phyloP scores from a whole-genome alignment of 1,140 invertebrate species.

The Aphidius ervi region DNA sequence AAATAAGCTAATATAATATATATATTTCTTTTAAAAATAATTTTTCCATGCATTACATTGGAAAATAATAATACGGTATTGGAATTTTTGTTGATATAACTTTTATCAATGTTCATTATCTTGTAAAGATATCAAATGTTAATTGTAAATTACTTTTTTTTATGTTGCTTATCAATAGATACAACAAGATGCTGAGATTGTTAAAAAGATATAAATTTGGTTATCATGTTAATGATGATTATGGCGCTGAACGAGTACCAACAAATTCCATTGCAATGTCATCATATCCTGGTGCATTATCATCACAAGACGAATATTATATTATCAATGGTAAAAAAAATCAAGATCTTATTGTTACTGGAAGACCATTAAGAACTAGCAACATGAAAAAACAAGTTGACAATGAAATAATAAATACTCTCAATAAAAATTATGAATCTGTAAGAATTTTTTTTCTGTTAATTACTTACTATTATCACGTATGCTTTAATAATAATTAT shows the following conservation, averaged over 20 bases:
- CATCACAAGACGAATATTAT: conserved; percentile 88
- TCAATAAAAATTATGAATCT: conserved; percentile 1
- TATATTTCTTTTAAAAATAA: conserved; percentile 5
- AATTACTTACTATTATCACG: no score
- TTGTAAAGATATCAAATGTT: no score
- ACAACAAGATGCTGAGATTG: conserved; percentile 81
- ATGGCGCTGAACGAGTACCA: conserved; percentile 55
- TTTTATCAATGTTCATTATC: no score
- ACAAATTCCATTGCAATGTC: conserved; percentile 64
- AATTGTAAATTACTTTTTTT: no score
- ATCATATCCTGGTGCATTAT: conserved; percentile 82
- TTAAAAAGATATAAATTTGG: conserved; percentile 86
- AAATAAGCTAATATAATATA: no score
- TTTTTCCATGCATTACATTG: background rate
- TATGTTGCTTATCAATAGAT: conserved; percentile 48
- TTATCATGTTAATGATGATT: conserved; percentile 58
- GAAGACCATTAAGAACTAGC: conserved; percentile 53
- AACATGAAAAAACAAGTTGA: background rate
- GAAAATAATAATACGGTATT: no score
- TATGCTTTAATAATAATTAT: background rate
- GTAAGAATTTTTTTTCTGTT: conserved; percentile 2
- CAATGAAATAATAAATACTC: background rate
- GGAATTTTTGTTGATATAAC: no score
- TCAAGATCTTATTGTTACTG: conserved; percentile 52
- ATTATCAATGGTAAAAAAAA: conserved; percentile 54